Conservation (phyloP, 2,797 vertebrate species). For the Pseudomugil tenellus region DNA sequence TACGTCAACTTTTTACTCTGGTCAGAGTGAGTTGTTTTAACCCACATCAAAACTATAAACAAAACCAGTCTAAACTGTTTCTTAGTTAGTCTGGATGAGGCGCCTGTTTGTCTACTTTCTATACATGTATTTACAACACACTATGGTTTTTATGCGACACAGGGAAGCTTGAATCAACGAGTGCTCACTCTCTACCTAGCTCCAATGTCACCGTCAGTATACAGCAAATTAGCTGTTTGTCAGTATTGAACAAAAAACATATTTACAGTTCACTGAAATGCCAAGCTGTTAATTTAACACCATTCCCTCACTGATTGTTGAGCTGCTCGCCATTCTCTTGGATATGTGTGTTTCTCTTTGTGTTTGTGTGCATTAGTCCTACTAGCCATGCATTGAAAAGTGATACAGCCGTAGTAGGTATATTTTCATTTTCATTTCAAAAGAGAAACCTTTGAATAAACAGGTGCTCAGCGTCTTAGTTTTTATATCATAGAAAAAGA, state of each 20-base stretch:
- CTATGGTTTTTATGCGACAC: conserved; percentile 66
- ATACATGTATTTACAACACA: conserved; percentile 84
- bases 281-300: conserved; percentile 57
- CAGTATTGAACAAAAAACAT: conserved; percentile 80
- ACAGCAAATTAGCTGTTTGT: conserved; percentile 78
- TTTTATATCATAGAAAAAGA: conserved; percentile 82
- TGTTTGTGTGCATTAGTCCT: conserved; percentile 78
- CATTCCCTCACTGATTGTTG: conserved; percentile 55
- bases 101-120: conserved; percentile 77
- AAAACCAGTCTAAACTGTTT: conserved; percentile 40
- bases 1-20: conserved; percentile 19
- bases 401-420: conserved; percentile 81
- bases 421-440: conserved; percentile 74
- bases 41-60: conserved; percentile 36
- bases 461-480: conserved; percentile 75
- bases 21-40: conserved; percentile 21
- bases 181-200: conserved; percentile 73
- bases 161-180: conserved; percentile 72
- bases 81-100: conserved; percentile 68
- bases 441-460: conserved; percentile 75
- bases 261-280: conserved; percentile 80
- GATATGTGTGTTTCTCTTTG: conserved; percentile 70
- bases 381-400: conserved; percentile 86
- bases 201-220: conserved; percentile 76
- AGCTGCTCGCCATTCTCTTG: conserved; percentile 72